These are phyloP conservation scores for Cynoglossus semilaevis DNA, from an alignment of 2,113 vertebrate genomes.

Conservation along the genomic window DNA sequence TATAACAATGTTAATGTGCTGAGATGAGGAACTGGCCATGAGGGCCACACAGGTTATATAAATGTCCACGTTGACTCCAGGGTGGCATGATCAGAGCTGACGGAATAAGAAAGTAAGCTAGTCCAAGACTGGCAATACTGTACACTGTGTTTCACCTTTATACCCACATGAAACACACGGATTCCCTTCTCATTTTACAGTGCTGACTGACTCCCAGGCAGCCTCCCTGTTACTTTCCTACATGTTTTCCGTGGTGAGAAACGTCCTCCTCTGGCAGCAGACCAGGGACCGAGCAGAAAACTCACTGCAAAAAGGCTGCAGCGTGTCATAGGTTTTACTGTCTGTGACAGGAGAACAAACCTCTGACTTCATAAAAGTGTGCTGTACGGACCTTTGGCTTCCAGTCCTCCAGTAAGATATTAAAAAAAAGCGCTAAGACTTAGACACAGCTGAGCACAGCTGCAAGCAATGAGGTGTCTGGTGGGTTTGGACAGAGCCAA, in stretches of 20 bases:
- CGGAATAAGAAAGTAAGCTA: slow-evolving; percentile 8
- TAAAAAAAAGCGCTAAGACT: slow-evolving; percentile 17
- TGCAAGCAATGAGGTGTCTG: slow-evolving; percentile 57
- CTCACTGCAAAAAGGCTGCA: slow-evolving; percentile 26
- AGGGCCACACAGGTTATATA: slow-evolving; percentile 39
- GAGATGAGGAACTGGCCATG: slow-evolving; percentile 24
- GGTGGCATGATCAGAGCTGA: slow-evolving; percentile 33
- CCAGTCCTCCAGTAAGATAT: slow-evolving; percentile 1
- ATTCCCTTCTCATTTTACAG: slow-evolving; percentile 28
- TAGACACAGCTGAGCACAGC: slow-evolving; percentile 61
- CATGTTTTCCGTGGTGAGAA: slow-evolving; percentile 51
- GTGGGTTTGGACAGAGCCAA: slow-evolving; percentile 34
- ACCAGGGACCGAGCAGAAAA: slow-evolving; percentile 34
- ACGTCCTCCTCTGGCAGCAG: slow-evolving; percentile 46
- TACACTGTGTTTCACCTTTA: slow-evolving; percentile 28
- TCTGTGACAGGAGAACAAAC: slow-evolving; percentile 20
- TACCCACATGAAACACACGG: background rate
- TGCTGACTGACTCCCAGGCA: slow-evolving; percentile 43
- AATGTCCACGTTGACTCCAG: slow-evolving; percentile 27
- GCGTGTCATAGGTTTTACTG: slow-evolving; percentile 31
- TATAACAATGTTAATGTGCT: slow-evolving; percentile 22
- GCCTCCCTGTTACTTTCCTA: slow-evolving; percentile 52
- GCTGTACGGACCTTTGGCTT: slow-evolving; percentile 37
- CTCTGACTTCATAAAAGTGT: slow-evolving; percentile 33
- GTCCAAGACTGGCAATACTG: slow-evolving; percentile 40